Conservation (phyloP, 2,888 invertebrate genomes). For the Cosmopolites sordidus region DNA sequence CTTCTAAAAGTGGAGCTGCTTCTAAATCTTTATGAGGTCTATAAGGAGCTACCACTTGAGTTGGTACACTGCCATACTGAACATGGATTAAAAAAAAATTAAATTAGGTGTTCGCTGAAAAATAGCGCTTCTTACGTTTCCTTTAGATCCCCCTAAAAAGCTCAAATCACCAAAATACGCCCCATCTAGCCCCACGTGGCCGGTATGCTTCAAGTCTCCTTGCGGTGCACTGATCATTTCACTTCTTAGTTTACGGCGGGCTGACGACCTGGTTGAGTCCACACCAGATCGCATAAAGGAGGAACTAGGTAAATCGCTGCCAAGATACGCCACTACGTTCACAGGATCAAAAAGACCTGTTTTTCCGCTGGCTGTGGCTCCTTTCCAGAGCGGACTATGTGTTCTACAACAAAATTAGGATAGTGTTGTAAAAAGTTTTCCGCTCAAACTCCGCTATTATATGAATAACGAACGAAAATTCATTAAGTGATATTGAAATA, state of each 20-base stretch:
- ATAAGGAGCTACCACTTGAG: slow-evolving; percentile 85
- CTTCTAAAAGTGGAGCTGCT: slow-evolving; percentile 59
- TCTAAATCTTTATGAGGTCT: slow-evolving; percentile 82
- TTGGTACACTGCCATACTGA: slow-evolving; percentile 73
- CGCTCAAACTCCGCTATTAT: too few species aligned
- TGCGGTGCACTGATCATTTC: slow-evolving; percentile 97
- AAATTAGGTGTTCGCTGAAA: not conserved
- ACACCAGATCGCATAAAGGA: slow-evolving; percentile 49
- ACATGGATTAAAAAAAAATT: slow-evolving; percentile 21
- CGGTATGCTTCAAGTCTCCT: slow-evolving; percentile 92
- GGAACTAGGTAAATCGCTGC: slow-evolving; percentile 64
- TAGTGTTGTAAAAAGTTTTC: too few species aligned
- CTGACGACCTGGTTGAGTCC: slow-evolving; percentile 60
- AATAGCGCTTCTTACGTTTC: slow-evolving; percentile 38
- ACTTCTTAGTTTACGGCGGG: slow-evolving; percentile 65
- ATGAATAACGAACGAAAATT: too few species aligned
- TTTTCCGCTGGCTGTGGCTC: slow-evolving; percentile 81
- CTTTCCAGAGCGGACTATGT: slow-evolving; percentile 79
- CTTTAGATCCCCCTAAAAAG: slow-evolving; percentile 59
- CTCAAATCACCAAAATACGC: slow-evolving; percentile 94
- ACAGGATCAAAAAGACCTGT: slow-evolving; percentile 91
- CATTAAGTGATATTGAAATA: too few species aligned
- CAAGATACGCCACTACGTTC: slow-evolving; percentile 82
- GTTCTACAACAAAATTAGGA: slow-evolving; percentile 46
- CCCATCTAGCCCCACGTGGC: slow-evolving; percentile 94